Base-by-base conservation (phyloP, 2,113 vertebrate species). In the Lophochroa leadbeateri region DNA sequence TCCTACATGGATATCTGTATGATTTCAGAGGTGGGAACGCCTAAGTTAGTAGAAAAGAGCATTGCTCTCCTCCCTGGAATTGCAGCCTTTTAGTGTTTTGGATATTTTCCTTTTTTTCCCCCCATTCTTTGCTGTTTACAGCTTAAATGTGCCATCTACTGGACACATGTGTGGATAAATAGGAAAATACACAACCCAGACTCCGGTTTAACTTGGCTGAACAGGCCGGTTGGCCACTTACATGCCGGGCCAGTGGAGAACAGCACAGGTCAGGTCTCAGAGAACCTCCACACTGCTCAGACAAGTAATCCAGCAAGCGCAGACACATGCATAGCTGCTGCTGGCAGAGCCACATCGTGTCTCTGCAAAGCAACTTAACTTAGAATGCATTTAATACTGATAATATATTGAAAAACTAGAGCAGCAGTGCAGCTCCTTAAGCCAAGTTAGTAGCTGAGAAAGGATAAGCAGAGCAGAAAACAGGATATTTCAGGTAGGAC, bases 81-180 rank as follows among this genome's bases (percentile, higher is more conserved):
- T 28, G 11, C 57, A 72, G n/a, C 4, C 24, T 61, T 46, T 52
- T 4, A 6, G 14, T 76, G 27, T 46, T 79, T 17, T 4, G 8
- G 46, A 0, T 58, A 5, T 18, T 86, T 50, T 79, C 44, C 46
- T 37, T 4, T n/a, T 65, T 13, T 29, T 46, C 41, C 17, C 31
- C 16, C n/a, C 39, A 17, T 50, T 77, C 64, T 20, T 47, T 43
- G 35, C 58, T 43, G 7, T 20, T 58, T 37, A 49, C 0, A 53
- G 90, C 71, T 88, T 79, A 68, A 72, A 94, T 23, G 21, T 88
- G 93, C 93, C 95, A 77, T 64, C 94, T 87, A 10, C 92, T 92
- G 90, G 94, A 46, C 71, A 74, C 15, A 29, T 0, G 0, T 8
- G 9, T 10, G 43, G 3, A 6, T 33, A 29, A 89, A 37, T 10